Percentiles rank a stretch among this genome's conserved stretches.
Conservation (phyloP, 2,888 invertebrate species). For the Thalpophila matura region DNA sequence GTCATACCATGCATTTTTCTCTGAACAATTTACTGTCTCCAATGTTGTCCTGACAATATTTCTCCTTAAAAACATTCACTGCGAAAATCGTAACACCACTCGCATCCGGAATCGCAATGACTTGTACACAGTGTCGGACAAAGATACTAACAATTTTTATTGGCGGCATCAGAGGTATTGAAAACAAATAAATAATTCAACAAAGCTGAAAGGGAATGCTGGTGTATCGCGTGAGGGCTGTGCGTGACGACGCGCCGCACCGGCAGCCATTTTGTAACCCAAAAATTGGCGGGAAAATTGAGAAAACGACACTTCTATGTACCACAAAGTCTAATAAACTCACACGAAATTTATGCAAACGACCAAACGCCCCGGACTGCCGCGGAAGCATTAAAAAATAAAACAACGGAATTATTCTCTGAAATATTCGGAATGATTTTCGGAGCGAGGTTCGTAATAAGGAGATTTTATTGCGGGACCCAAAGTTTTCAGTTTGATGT, state of each 20-base stretch:
- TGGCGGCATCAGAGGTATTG: conserved; percentile 67
- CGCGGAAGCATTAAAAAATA: conserved; percentile 77
- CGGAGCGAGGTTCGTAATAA: conserved; percentile 69
- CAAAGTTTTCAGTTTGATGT: conserved; percentile 77
- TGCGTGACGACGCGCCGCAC: conserved; percentile 68
- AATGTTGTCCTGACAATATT: conserved; percentile 25
- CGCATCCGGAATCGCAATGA: conserved; percentile 56
- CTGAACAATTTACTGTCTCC: conserved; percentile 32
- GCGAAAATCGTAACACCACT: conserved; percentile 55
- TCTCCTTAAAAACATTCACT: conserved; percentile 44
- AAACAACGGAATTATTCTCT: conserved; percentile 66
- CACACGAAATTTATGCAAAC: conserved; percentile 80
- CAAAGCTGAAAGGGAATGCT: conserved; percentile 66
- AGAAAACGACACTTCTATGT: conserved; percentile 85
- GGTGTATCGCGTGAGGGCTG: conserved; percentile 74
- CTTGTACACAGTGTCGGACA: conserved; percentile 61
- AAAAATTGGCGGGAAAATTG: conserved; percentile 87
- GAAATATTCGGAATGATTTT: conserved; percentile 67
- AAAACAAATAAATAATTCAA: conserved; percentile 74
- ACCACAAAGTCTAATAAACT: conserved; percentile 68
- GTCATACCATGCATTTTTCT: conserved; percentile 16
- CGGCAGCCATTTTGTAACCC: conserved; percentile 85
- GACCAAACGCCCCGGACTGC: conserved; percentile 66
- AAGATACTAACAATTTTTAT: conserved; percentile 72
- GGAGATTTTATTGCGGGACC: conserved; percentile 72